phyloP scores from a whole-genome alignment of 1,140 invertebrate species.

The Hydropsyche tenuis region DNA sequence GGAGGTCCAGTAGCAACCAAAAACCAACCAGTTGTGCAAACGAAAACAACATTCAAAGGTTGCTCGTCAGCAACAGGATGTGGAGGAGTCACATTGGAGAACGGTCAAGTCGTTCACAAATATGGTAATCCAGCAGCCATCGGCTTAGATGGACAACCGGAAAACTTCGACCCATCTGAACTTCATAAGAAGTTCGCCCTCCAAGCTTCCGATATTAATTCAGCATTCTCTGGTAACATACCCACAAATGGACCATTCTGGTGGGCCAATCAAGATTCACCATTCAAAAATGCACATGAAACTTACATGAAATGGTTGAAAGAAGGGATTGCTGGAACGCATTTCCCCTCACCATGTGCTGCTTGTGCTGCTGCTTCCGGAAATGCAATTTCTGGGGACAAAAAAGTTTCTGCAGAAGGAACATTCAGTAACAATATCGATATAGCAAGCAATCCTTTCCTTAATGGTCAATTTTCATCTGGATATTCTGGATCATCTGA shows the following conservation, averaged over 20 bases:
- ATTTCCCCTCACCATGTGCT: slow-evolving; percentile 41
- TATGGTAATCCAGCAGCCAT: slow-evolving; percentile 56
- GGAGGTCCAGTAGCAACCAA: neutral
- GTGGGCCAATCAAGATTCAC: slow-evolving; percentile 64
- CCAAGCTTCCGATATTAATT: slow-evolving; percentile 52
- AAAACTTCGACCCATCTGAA: slow-evolving; percentile 50
- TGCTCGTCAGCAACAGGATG: slow-evolving; percentile 59
- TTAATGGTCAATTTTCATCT: slow-evolving; percentile 55
- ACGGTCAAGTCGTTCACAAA: slow-evolving; percentile 56
- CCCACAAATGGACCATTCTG: slow-evolving; percentile 58
- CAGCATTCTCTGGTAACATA: slow-evolving; percentile 51
- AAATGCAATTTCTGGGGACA: slow-evolving; percentile 6
- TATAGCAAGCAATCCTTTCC: slow-evolving; percentile 56
- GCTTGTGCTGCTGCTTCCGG: slow-evolving; percentile 24
- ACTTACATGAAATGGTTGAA: slow-evolving; percentile 53
- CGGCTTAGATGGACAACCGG: slow-evolving; percentile 53
- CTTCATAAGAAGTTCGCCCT: slow-evolving; percentile 56
- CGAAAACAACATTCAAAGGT: slow-evolving; percentile 57
- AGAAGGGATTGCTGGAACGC: slow-evolving; percentile 43
- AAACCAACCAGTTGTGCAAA: slow-evolving; percentile 54
- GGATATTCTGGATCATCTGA: slow-evolving; percentile 35
- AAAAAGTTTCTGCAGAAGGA: slow-evolving; percentile 20
- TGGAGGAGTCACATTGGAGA: slow-evolving; percentile 59
- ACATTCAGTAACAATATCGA: slow-evolving; percentile 50
- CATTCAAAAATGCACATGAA: slow-evolving; percentile 59